phyloP scores from a whole-genome alignment of 2,797 vertebrate genomes.

The Selene dorsalis region DNA sequence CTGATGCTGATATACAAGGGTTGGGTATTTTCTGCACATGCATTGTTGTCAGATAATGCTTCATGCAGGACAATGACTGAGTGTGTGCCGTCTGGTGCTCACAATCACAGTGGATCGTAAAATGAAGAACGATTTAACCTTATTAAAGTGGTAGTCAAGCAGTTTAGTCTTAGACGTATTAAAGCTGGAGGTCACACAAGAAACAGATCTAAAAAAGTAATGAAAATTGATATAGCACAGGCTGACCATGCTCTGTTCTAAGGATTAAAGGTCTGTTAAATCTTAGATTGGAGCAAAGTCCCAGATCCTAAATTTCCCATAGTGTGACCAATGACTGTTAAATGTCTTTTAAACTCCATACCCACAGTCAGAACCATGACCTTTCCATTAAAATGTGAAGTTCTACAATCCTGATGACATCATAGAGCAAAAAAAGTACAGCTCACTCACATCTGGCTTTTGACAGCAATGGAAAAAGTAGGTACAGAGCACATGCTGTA shows the following conservation, averaged over 20 bases:
- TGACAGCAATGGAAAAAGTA: no score
- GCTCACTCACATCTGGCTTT: no score
- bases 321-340: neutral
- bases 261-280: neutral
- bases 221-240: neutral
- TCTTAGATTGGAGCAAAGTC: neutral
- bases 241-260: neutral
- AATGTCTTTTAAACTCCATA: neutral
- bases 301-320: neutral
- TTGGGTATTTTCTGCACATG: neutral
- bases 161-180: neutral
- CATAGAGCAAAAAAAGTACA: no score
- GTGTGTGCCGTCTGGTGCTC: neutral
- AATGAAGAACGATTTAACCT: neutral
- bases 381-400: no score
- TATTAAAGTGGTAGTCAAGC: neutral
- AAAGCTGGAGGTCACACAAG: neutral
- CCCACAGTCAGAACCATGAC: neutral
- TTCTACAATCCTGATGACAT: no score
- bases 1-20: neutral
- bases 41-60: neutral
- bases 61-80: neutral
- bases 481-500: no score
- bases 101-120: neutral
- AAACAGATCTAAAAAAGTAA: neutral